phyloP scores from a whole-genome alignment of 2,888 invertebrate genomes.

The Nomada fucata region DNA sequence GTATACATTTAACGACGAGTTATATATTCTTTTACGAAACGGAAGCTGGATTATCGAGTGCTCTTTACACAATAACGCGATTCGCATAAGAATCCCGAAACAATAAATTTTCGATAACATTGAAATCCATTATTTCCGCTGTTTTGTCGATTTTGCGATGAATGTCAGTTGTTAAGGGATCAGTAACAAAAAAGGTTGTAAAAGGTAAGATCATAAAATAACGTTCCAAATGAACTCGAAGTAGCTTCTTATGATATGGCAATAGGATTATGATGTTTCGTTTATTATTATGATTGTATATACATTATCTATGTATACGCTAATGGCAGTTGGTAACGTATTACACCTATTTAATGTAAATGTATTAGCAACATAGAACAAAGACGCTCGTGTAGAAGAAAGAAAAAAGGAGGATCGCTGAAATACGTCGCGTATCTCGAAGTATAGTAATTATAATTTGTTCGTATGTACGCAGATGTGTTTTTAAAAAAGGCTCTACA shows the following conservation, averaged over 20 bases:
- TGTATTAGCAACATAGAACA: slow-evolving; percentile 43
- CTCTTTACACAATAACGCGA: slow-evolving; percentile 33
- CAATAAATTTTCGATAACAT: background rate
- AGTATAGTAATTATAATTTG: slow-evolving; percentile 47
- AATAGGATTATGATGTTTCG: slow-evolving; percentile 36
- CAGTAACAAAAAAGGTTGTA: slow-evolving; percentile 12
- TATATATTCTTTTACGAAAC: slow-evolving; percentile 9
- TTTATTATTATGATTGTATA: slow-evolving; percentile 33
- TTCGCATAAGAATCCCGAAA: slow-evolving; percentile 10
- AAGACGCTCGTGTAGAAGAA: slow-evolving; percentile 31
- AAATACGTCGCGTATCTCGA: slow-evolving; percentile 50
- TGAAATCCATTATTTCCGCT: slow-evolving; percentile 5
- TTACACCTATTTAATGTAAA: slow-evolving; percentile 51
- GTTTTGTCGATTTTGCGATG: slow-evolving; percentile 22
- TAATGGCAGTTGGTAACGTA: slow-evolving; percentile 55
- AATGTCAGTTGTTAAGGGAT: slow-evolving; percentile 37
- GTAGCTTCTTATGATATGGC: slow-evolving; percentile 35
- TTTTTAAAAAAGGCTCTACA: slow-evolving; percentile 56
- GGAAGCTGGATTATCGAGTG: slow-evolving; percentile 24
- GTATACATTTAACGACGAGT: slow-evolving; percentile 4
- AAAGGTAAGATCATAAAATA: slow-evolving; percentile 47
- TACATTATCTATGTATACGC: slow-evolving; percentile 18
- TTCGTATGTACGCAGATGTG: slow-evolving; percentile 53
- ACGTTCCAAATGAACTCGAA: slow-evolving; percentile 21
- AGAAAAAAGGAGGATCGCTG: slow-evolving; percentile 34